These are phyloP conservation scores for Manis javanica DNA, from an alignment of 2,797 vertebrate species.

Conservation along the genomic window DNA sequence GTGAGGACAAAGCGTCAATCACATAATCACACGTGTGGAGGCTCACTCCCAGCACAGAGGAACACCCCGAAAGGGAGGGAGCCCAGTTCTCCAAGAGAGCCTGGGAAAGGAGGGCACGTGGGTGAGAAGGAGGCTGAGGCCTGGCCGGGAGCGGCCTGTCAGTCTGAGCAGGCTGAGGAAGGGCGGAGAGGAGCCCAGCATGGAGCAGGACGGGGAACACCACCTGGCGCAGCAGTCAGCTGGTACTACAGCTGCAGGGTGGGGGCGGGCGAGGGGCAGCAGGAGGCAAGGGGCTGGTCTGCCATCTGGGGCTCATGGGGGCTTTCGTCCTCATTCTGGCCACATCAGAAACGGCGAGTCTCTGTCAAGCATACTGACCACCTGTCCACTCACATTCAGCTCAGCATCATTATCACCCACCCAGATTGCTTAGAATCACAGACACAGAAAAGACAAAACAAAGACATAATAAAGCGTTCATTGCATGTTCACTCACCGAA, in stretches of 20 bases:
- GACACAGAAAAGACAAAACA: rapidly evolving
- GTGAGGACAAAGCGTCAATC: too few relatives aligned
- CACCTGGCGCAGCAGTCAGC: too few relatives aligned
- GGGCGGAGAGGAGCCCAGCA: too few relatives aligned
- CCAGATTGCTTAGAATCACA: not conserved
- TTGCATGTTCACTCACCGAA: rapidly evolving
- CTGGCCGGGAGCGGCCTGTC: too few relatives aligned
- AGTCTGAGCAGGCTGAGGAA: too few relatives aligned
- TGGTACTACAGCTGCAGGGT: not conserved
- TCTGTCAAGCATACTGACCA: rapidly evolving
- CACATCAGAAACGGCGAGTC: not conserved
- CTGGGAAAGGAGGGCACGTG: not conserved
- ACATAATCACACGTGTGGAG: rapidly evolving
- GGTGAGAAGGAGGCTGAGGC: too few relatives aligned
- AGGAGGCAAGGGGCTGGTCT: rapidly evolving
- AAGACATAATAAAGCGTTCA: rapidly evolving
- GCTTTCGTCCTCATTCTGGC: not conserved
- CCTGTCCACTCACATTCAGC: rapidly evolving
- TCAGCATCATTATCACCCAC: not conserved
- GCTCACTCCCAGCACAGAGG: too few relatives aligned
- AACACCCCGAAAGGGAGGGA: not conserved
- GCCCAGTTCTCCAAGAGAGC: not conserved
- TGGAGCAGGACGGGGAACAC: rapidly evolving
- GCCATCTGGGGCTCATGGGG: rapidly evolving
- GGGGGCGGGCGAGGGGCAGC: rapidly evolving